Percentiles rank a stretch among this genome's conserved stretches.
phyloP scores from a whole-genome alignment of 2,888 invertebrate species.

The Sarcophaga rosellei region DNA sequence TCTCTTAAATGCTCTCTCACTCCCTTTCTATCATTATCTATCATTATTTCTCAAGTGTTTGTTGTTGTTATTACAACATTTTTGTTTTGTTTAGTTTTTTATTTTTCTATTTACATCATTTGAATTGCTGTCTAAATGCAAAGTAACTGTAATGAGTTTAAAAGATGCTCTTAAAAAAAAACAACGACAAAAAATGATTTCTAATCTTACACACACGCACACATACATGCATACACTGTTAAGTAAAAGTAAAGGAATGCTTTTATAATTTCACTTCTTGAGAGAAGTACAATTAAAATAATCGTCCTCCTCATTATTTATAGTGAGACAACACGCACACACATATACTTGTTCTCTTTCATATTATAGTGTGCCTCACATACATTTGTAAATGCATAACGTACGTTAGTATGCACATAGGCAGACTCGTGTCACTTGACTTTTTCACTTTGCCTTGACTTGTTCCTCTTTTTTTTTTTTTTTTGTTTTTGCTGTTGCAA shows the following conservation, averaged over 20 bases:
- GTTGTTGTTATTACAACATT: conserved; percentile 53
- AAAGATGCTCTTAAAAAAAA: conserved; percentile 43
- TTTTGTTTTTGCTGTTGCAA: conserved; percentile 12
- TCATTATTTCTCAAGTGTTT: conserved; percentile 55
- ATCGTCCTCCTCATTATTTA: conserved; percentile 59
- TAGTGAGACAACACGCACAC: neutral
- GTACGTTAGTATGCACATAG: neutral
- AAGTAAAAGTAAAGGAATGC: neutral
- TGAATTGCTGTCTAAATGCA: no score
- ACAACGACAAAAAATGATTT: conserved; percentile 10
- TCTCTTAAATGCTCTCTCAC: conserved; percentile 9
- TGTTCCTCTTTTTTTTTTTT: neutral
- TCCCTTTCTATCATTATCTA: neutral
- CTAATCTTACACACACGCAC: neutral
- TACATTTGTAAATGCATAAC: neutral
- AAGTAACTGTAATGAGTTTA: conserved; percentile 48
- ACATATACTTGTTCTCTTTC: neutral
- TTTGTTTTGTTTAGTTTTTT: conserved; percentile 34
- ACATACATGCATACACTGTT: neutral
- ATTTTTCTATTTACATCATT: conserved; percentile 4
- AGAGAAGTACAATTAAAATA: conserved; percentile 58
- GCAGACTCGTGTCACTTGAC: conserved; percentile 64
- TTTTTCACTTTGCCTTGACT: conserved; percentile 28
- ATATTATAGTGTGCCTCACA: neutral
- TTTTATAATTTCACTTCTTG: neutral